phyloP scores from a whole-genome alignment of 2,113 vertebrate species.

The Lycaon pictus region DNA sequence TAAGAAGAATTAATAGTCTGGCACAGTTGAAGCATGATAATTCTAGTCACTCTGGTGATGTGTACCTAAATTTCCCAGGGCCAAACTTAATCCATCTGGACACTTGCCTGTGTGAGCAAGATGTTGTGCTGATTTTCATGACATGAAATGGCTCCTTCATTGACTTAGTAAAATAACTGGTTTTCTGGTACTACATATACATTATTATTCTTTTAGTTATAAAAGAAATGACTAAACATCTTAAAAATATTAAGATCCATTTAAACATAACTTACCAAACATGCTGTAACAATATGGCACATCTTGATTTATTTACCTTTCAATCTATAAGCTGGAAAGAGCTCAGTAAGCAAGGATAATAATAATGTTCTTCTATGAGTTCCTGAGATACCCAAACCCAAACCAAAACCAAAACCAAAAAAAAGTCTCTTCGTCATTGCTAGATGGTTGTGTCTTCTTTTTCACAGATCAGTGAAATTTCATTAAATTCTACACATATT shows the following conservation, averaged over 20 bases:
- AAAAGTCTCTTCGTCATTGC: not conserved
- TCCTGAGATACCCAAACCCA: not conserved
- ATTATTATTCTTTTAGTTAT: constrained; percentile 75
- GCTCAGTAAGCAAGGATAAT: constrained; percentile 80
- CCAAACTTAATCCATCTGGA: not conserved
- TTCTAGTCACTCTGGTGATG: not conserved
- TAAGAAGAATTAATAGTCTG: not conserved
- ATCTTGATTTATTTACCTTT: constrained; percentile 77
- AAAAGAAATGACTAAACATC: constrained; percentile 81
- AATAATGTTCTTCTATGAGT: constrained; percentile 39
- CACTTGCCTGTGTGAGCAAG: not conserved
- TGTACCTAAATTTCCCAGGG: not conserved
- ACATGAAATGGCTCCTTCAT: constrained; percentile 21
- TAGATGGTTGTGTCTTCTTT: not conserved
- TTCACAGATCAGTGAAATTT: not conserved
- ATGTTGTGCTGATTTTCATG: not conserved
- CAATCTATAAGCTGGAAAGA: constrained; percentile 57
- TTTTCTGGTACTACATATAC: constrained; percentile 29
- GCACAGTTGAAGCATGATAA: not conserved
- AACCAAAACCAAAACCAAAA: not conserved
- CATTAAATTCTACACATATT: not conserved
- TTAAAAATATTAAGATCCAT: constrained; percentile 61
- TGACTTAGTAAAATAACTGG: constrained; percentile 57
- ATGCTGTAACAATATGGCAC: constrained; percentile 60
- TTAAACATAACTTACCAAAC: constrained; percentile 75